Conservation (phyloP, 2,797 vertebrate genomes). For the Gambelia wislizenii region DNA sequence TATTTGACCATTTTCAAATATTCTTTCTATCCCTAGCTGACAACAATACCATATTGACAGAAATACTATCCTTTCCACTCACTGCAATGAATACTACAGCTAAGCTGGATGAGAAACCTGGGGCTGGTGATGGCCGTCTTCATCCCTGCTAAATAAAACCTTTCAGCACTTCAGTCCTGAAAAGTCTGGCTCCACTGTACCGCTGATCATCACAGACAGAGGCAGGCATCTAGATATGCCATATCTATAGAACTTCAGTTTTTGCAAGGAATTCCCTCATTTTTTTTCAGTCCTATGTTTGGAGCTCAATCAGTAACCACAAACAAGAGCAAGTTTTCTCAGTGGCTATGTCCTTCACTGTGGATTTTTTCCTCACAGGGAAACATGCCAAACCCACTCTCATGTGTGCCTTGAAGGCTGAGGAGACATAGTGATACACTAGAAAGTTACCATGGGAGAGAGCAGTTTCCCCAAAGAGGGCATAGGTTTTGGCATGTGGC, state of each 20-base stretch:
- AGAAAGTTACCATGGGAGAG: neutral
- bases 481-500: neutral
- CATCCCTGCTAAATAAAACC: neutral
- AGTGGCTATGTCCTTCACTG: no score
- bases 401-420: neutral
- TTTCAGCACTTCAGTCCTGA: neutral
- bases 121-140: neutral
- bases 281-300: neutral
- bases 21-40: no score
- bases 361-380: no score
- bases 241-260: no score
- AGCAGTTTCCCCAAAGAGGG: neutral
- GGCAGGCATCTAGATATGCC: no score
- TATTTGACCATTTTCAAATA: no score
- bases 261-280: no score
- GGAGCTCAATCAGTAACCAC: no score
- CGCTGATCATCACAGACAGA: no score
- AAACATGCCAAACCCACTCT: neutral
- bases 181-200: neutral
- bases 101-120: neutral
- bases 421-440: neutral
- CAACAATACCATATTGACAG: neutral
- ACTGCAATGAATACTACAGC: neutral
- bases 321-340: no score
- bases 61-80: neutral